Percentiles rank a stretch among this genome's conserved stretches.
phyloP scores from a whole-genome alignment of 2,888 invertebrate species.

The Cybosia mesomella region DNA sequence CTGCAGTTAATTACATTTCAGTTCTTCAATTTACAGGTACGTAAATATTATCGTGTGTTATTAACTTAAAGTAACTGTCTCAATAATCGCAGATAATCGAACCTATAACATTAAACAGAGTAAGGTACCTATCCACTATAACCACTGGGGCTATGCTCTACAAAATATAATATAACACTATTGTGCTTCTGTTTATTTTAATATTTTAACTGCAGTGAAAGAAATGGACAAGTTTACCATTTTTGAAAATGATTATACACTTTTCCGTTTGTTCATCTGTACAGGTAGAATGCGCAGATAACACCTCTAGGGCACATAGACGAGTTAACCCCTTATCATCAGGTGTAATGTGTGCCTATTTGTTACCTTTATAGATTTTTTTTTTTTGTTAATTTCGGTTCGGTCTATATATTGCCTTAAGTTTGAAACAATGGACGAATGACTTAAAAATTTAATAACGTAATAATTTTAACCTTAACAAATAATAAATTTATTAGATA shows the following conservation, averaged over 20 bases:
- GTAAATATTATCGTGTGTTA: conserved; percentile 1
- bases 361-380: too few relatives aligned
- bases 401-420: too few relatives aligned
- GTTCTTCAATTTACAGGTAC: conserved; percentile 14
- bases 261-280: too few relatives aligned
- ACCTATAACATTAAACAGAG: not conserved
- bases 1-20: conserved; percentile 11
- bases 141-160: not conserved
- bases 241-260: too few relatives aligned
- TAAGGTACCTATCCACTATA: not conserved
- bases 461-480: not conserved
- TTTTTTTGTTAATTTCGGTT: too few relatives aligned
- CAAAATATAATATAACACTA: not conserved
- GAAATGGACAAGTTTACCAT: not conserved
- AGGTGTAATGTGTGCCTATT: too few relatives aligned
- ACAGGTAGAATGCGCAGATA: too few relatives aligned
- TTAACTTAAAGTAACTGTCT: not conserved
- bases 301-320: too few relatives aligned
- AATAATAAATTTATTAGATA: not conserved
- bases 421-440: too few relatives aligned
- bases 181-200: not conserved
- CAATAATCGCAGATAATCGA: not conserved
- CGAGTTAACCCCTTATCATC: too few relatives aligned
- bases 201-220: not conserved
- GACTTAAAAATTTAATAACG: not conserved